phyloP scores from a whole-genome alignment of 2,797 vertebrate species.

The Etheostoma perlongum region DNA sequence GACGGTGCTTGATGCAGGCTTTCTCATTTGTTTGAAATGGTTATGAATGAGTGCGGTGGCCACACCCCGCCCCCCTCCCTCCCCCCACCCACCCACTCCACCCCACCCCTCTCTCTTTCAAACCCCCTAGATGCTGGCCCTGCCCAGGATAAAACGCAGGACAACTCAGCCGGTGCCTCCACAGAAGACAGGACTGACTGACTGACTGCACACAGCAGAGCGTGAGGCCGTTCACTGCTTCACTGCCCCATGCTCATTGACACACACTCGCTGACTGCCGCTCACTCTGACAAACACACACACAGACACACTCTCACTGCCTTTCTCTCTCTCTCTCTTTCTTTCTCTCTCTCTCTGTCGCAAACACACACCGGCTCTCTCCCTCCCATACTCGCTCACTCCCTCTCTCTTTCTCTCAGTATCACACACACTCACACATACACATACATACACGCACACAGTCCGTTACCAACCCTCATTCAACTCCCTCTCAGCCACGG shows the following conservation, averaged over 20 bases:
- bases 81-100: slow-evolving; percentile 26
- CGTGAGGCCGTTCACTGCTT: slow-evolving; percentile 79
- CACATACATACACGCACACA: slow-evolving; percentile 55
- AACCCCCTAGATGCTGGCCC: slow-evolving; percentile 80
- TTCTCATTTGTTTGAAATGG: slow-evolving; percentile 74
- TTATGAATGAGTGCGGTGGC: slow-evolving; percentile 82
- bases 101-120: slow-evolving; percentile 67
- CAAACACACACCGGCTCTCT: slow-evolving; percentile 61
- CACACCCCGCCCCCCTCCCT: slow-evolving; percentile 71
- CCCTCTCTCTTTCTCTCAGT: slow-evolving; percentile 59
- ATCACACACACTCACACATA: slow-evolving; percentile 54
- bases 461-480: slow-evolving; percentile 80
- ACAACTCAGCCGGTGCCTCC: slow-evolving; percentile 72
- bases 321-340: slow-evolving; percentile 58
- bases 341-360: slow-evolving; percentile 55
- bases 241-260: slow-evolving; percentile 76
- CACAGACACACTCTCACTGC: slow-evolving; percentile 51
- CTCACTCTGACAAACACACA: slow-evolving; percentile 55
- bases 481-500: slow-evolving; percentile 83
- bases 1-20: slow-evolving; percentile 30
- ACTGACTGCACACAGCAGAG: slow-evolving; percentile 78
- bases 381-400: slow-evolving; percentile 65
- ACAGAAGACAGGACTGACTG: slow-evolving; percentile 75
- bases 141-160: slow-evolving; percentile 85
- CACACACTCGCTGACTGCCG: slow-evolving; percentile 68